Conservation (phyloP, 1,140 invertebrate species). For the Drosophila parvula region DNA sequence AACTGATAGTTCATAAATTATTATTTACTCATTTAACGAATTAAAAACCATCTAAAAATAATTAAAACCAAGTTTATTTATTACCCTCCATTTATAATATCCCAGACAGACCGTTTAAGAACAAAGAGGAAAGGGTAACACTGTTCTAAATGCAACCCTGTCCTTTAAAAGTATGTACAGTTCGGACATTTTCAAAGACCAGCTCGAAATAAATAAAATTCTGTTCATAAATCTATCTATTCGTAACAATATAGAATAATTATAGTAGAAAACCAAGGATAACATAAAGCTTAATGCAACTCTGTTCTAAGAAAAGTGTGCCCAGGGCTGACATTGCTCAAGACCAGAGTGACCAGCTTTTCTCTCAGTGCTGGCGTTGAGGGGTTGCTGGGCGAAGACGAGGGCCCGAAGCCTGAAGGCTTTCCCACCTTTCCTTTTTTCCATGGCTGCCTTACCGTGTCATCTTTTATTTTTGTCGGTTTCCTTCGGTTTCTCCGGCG, state of each 20-base stretch:
- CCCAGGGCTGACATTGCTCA: neutral
- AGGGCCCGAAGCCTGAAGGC: slow-evolving; percentile 9
- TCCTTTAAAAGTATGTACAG: neutral
- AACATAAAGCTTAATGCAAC: no score
- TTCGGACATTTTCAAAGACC: neutral
- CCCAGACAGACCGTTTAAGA: neutral
- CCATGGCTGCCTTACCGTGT: slow-evolving; percentile 32
- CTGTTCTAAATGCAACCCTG: neutral
- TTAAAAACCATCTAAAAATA: no score
- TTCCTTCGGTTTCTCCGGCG: slow-evolving; percentile 39
- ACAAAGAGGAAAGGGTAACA: neutral
- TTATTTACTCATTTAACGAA: no score
- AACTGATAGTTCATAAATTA: no score
- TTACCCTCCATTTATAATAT: neutral
- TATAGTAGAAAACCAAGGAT: no score
- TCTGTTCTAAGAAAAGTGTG: neutral
- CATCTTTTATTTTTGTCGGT: slow-evolving; percentile 28
- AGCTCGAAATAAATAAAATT: no score
- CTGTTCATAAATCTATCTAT: no score
- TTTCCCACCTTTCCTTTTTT: slow-evolving; percentile 64
- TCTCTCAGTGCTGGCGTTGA: slow-evolving; percentile 1
- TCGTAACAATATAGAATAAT: no score
- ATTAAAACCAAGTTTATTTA: no score
- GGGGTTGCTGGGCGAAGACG: slow-evolving; percentile 1
- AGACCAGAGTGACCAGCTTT: neutral